Conservation (phyloP, 2,888 invertebrate species). For the Agrenia bidenticulata region DNA sequence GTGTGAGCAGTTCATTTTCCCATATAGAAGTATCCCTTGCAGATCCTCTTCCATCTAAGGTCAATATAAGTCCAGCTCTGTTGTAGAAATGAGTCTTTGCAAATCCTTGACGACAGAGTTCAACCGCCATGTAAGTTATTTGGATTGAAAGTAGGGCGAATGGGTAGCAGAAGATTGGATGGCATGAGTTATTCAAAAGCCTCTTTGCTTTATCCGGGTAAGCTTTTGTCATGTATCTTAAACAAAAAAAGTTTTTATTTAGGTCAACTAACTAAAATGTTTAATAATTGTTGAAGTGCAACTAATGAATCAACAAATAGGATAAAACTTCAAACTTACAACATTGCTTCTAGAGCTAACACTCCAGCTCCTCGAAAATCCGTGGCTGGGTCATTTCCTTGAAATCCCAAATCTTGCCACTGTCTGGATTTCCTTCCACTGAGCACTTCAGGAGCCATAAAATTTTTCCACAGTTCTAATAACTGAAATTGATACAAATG, state of each 20-base stretch:
- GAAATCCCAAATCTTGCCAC: slow-evolving; percentile 95
- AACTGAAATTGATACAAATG: slow-evolving; percentile 28
- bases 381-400: slow-evolving; percentile 96
- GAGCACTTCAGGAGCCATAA: slow-evolving; percentile 71
- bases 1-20: slow-evolving; percentile 54
- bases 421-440: slow-evolving; percentile 79
- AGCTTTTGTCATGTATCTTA: slow-evolving; percentile 71
- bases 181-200: slow-evolving; percentile 33
- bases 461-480: slow-evolving; percentile 36
- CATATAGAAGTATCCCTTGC: slow-evolving; percentile 52
- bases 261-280: neutral
- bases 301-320: neutral
- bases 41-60: slow-evolving; percentile 58
- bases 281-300: neutral
- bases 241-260: slow-evolving; percentile 40
- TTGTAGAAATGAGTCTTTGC: slow-evolving; percentile 93
- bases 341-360: slow-evolving; percentile 85
- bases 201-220: slow-evolving; percentile 77
- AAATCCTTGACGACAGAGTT: slow-evolving; percentile 73
- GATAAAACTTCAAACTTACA: slow-evolving; percentile 62
- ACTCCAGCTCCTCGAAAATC: slow-evolving; percentile 98
- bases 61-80: slow-evolving; percentile 67
- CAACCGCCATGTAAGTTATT: slow-evolving; percentile 85
- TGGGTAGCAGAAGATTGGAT: slow-evolving; percentile 67
- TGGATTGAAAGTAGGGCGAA: slow-evolving; percentile 78